Evolutionary conservation across 2,113 vertebrate genomes (phyloP), one percentile per base, ranked within the genome.

Genomic region (Chionodraco myersi): DNA sequence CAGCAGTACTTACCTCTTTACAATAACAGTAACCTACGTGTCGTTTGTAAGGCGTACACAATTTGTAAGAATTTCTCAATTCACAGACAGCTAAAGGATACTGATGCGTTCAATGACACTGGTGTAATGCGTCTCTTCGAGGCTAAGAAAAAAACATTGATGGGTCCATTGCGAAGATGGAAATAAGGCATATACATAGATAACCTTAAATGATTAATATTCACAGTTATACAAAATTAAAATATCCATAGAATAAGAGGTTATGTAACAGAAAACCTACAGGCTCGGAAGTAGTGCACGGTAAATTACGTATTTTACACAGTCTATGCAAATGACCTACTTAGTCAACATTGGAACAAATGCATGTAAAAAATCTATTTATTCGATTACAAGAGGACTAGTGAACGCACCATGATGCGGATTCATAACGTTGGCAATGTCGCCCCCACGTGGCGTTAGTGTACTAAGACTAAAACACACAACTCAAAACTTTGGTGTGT

Each of bases 61-160:
- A 86, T 34, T 30, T 54, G 62, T 86, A 75, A 90, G 91, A 93
- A 89, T 90, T 92, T 90, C 74, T 80, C 49, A 2, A 62, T 60
- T 91, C 88, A 26, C 84, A 78, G 63, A 63, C 70, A 84, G 72
- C 75, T 76, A 45, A 80, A 72, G 67, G 62, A 74, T 61, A 36
- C 10, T 77, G 90, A 0, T 79, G 69, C 65, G 1, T 93, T 89
- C 67, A 85, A 0, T 0, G 60, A 69, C 73, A 61, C 5, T 45
- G 5, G 48, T 0, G 53, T 54, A 0, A 34, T 6, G 53, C 5
- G 0, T 0, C 0, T 11, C 47, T 30, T 0, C 3, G 18, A 18
- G 0, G 13, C 5, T 41, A 41, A 41, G 7, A 41, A 7, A 41
- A 41, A 7, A 41, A 41, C 6, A 6, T 41, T 7, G 1, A 41